Base-by-base conservation (phyloP, 2,113 vertebrate genomes). In the Pangasianodon hypophthalmus region DNA sequence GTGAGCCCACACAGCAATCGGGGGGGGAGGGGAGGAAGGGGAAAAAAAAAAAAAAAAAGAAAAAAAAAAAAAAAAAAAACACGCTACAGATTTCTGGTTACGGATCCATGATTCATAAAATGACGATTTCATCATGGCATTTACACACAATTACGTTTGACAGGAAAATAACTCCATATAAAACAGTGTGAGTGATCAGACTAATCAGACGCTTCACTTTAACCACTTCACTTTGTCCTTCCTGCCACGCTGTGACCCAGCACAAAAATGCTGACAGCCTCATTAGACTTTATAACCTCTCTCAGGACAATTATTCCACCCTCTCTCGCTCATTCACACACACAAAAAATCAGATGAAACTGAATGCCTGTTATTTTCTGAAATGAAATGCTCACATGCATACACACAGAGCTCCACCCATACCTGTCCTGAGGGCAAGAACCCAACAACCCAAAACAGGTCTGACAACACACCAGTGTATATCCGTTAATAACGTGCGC, bases 221-320 rank as follows among this genome's bases (percentile, higher is more conserved):
- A 46, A 60, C 4, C 37, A n/a, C n/a, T n/a, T n/a, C n/a, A n/a
- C n/a, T n/a, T 41, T 2, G 24, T 48, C 26, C 29, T 79, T 80
- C 41, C 56, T 8, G 82, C 82, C 82, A 84, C 21, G 37, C 32
- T 26, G 82, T 84, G 82, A 84, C 82, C 56, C 58, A 29, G 56
- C 24, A 13, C 58, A 84, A 44, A 80, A 58, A 16, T 37, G 10
- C 71, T 18, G 8, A 88, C 69, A 29, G 86, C 56, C 71, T 80
- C 73, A 80, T 80, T 32, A 88, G 73, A 80, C 86, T 46, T 88
- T 64, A 80, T 37, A 79, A 46, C 48, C 54, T 77, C 32, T 87
- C 86, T 60, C 54, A 87, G 71, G 50, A 79, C 86, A 44, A 79
- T 60, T 58, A 88, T 80, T 87, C 24, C 24, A 13, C 32, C 32